Conservation (phyloP, 92 coral and sea anemone species). For the Pocillopora grandis region DNA sequence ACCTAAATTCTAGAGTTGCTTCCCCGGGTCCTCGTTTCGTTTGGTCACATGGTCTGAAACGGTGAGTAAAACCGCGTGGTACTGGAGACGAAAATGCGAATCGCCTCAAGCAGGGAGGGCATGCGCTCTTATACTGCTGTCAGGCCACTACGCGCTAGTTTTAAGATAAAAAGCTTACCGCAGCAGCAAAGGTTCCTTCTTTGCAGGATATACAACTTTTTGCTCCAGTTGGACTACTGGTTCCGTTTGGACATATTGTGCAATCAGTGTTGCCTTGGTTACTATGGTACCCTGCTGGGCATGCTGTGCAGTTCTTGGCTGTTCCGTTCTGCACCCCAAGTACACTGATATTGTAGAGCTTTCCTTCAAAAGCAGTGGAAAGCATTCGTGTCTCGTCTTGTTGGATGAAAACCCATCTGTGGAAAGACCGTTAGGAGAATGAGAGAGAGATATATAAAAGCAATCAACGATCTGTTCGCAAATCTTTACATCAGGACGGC, state of each 20-base stretch:
- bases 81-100: no score
- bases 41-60: no score
- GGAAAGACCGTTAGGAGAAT: neutral
- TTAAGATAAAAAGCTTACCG: conserved; percentile 34
- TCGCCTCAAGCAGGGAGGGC: no score
- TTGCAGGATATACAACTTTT: conserved; percentile 49
- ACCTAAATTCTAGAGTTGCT: no score
- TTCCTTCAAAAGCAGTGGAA: conserved; percentile 79
- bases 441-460: no score
- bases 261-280: conserved; percentile 66
- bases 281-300: conserved; percentile 64
- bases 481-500: no score
- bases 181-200: conserved; percentile 57
- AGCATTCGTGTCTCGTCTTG: conserved; percentile 67
- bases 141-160: no score
- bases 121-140: no score
- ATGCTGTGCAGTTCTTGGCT: conserved; percentile 70
- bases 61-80: no score
- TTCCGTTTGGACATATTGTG: conserved; percentile 66
- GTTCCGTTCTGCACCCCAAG: conserved; percentile 70
- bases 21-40: no score
- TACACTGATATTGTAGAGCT: conserved; percentile 62
- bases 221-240: conserved; percentile 52
- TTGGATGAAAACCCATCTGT: conserved; percentile 81
- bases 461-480: no score